Base-by-base conservation (phyloP, 35 echinoderm and acorn worm species). In the Ophiothrix spiculata region DNA sequence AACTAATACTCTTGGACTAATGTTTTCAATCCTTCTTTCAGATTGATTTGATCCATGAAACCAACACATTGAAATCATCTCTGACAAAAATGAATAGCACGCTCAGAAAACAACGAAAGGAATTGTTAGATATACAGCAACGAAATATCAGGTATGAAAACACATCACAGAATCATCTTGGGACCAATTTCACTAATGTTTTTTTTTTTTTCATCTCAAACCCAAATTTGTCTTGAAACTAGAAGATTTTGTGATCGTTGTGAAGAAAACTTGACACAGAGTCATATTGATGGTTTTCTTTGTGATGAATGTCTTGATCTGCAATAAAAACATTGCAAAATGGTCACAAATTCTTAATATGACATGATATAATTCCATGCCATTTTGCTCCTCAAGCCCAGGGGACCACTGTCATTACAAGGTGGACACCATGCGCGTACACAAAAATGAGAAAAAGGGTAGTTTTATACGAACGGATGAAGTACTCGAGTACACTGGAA, bases 1-100 rank as follows among this genome's bases (percentile, higher is more conserved):
- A n/a, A n/a, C n/a, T n/a, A n/a, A n/a, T n/a, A n/a, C n/a, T n/a
- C n/a, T n/a, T n/a, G n/a, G n/a, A 49, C 19, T 49, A 49, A 10
- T 49, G 19, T 49, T 49, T 49, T 6, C 42, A 10, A 10, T 6
- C 19, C 42, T 8, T 36, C 23, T 64, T 37, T 21, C 35, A 88
- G 86, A 88, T 88, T 40, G 77, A 78, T 16, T 34, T 88, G 37
- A 33, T 35, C 21, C 86, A 88, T 33, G 86, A 88, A 40, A 80
- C 35, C 36, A 88, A 88, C 42, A 42, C 78, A 35, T 78, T 80
- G 78, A 88, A 46, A 35, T 45, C 46, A n/a, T 40, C 39, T 41
- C 36, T 88, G 46, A 63, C 86, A 0, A 38, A 77, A 56, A 88
- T 56, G 77, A 88, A 79, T 35, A 28, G 45, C 23, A 80, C 86